Percentiles rank a stretch among this genome's conserved stretches.
phyloP scores from a whole-genome alignment of 1,140 invertebrate genomes.

The Sarcophaga peregrina region DNA sequence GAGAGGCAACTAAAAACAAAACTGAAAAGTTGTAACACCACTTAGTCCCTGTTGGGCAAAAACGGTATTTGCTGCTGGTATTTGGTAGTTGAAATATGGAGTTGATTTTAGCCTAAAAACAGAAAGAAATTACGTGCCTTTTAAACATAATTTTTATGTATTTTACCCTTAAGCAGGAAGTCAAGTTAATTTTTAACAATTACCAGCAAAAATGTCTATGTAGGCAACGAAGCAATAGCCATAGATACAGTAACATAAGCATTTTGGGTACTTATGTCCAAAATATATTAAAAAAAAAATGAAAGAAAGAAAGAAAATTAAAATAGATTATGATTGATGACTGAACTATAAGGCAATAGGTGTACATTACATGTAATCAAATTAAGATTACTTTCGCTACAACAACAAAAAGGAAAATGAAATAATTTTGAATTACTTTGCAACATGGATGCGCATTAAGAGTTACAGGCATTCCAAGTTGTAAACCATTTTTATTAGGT shows the following conservation, averaged over 20 bases:
- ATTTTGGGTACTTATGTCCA: not conserved
- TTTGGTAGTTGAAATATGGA: not conserved
- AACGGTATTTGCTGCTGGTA: too few relatives aligned
- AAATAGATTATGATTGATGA: conserved; percentile 25
- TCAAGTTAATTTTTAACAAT: conserved; percentile 18
- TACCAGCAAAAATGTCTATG: not conserved
- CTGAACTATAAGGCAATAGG: not conserved
- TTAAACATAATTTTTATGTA: not conserved
- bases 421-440: too few relatives aligned
- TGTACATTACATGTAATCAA: too few relatives aligned
- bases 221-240: not conserved
- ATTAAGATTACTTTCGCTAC: too few relatives aligned
- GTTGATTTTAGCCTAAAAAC: not conserved
- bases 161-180: not conserved
- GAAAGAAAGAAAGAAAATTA: conserved; percentile 14
- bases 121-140: not conserved
- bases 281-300: not conserved
- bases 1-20: not conserved
- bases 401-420: too few relatives aligned
- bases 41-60: too few relatives aligned
- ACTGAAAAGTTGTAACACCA: not conserved
- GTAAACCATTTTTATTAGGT: too few relatives aligned
- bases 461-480: too few relatives aligned
- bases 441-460: too few relatives aligned
- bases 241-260: too few relatives aligned